These are phyloP conservation scores for Drosophila varians DNA, from an alignment of 1,140 invertebrate genomes.

Conservation along the genomic window DNA sequence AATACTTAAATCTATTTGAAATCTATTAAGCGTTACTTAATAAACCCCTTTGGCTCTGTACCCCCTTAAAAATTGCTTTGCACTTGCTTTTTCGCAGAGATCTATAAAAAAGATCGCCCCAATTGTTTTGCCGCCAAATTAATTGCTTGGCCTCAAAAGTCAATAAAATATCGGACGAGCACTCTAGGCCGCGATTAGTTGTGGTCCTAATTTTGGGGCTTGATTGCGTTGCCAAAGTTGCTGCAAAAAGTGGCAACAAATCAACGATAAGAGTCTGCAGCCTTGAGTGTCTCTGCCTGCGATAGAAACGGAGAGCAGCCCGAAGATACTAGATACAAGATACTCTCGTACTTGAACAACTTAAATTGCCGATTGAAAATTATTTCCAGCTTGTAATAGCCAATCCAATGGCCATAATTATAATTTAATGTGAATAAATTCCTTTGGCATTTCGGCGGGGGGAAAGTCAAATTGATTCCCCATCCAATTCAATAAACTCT, in stretches of 20 bases:
- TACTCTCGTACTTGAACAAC: not conserved
- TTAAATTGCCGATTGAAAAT: not conserved
- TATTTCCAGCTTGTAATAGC: slow-evolving; percentile 9
- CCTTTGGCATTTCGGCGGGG: slow-evolving; percentile 21
- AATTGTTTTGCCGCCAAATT: slow-evolving; percentile 64
- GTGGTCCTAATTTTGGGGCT: slow-evolving; percentile 56
- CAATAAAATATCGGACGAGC: slow-evolving; percentile 42
- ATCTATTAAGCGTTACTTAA: not conserved
- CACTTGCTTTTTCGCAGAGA: slow-evolving; percentile 36
- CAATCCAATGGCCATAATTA: slow-evolving; percentile 32
- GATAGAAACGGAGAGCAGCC: slow-evolving; percentile 2
- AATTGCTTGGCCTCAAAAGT: slow-evolving; percentile 68
- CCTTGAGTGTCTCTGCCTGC: slow-evolving; percentile 38
- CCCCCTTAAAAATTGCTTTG: not conserved
- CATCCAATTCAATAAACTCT: slow-evolving; percentile 49
- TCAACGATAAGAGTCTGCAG: slow-evolving; percentile 55
- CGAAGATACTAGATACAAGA: slow-evolving; percentile 5
- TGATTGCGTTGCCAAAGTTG: slow-evolving; percentile 34
- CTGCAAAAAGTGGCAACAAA: slow-evolving; percentile 39
- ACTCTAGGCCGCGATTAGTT: slow-evolving; percentile 70
- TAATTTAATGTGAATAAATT: slow-evolving; percentile 44
- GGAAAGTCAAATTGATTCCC: slow-evolving; percentile 22
- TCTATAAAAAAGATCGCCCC: slow-evolving; percentile 41
- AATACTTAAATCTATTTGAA: not conserved
- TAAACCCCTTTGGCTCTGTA: slow-evolving; percentile 10